Base-by-base conservation (phyloP, 2,888 invertebrate genomes). In the Anthrax anthrax region DNA sequence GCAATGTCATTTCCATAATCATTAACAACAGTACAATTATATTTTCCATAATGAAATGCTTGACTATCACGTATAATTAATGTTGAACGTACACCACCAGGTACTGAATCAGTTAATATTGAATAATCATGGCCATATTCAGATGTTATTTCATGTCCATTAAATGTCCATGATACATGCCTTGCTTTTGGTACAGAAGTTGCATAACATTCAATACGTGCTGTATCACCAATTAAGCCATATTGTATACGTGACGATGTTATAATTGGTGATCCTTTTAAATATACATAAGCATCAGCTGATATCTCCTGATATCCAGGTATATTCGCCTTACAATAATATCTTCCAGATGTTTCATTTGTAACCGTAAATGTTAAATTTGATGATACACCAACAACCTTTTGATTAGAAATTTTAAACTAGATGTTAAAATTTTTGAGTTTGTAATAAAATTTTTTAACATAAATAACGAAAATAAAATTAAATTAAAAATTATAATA, bases 11-110 rank as follows among this genome's bases (percentile, higher is more conserved):
- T 81, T 39, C 95, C 95, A 57, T 87, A 92, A 52, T 84, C 83
- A 64, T 95, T 95, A 43, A 83, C 81, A 23, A 92, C 91, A 43
- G 90, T 88, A 67, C 95, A 95, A 69, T 91, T 94, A 73, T 94
- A 95, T 56, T 80, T 76, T 39, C 94, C 94, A 60, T 91, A 95
- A 65, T 95, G 92, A 56, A 79, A 78, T 27, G 84, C 79, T 61
- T 84, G 81, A 37, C 90, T 87, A 61, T 89, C 85, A 44, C 86
- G 74, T 55, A 95, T 88, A 56, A 91, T 82, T 45, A 95, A 73
- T n/a, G 87, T 86, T 46, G 89, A 92, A 66, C 86, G 85, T 37
- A 91, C 78, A 3, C 89, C 87, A 44, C 84, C 85, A 0, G 80
- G 75, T 47, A 81, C 74, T 0, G 79, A 72, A 57, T 86, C 85